Evolutionary conservation across 2,888 invertebrate species (phyloP).

Genomic region (Acanthoscelides obtectus): DNA sequence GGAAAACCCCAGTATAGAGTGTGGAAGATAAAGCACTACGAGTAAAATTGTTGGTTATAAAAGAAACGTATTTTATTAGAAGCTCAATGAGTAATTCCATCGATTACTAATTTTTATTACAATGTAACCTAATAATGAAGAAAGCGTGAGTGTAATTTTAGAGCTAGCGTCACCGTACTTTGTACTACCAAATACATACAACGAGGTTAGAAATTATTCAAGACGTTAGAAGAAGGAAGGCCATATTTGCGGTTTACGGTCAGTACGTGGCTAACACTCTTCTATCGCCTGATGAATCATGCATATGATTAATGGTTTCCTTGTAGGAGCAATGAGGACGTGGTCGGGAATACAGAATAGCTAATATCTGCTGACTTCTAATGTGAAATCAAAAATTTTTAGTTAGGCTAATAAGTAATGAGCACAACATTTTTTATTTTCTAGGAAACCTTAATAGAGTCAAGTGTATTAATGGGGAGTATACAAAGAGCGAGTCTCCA

Average conservation of each 20-base stretch:
- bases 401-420: no score
- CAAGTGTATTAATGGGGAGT: no score
- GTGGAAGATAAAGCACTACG: no score
- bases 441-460: no score
- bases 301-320: neutral
- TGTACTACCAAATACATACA: neutral
- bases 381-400: neutral
- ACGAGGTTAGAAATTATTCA: neutral
- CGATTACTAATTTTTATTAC: neutral
- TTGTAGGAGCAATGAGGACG: neutral
- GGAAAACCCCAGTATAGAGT: no score
- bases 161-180: neutral
- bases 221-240: neutral
- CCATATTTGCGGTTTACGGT: neutral
- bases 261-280: neutral
- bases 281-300: neutral
- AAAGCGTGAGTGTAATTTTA: neutral
- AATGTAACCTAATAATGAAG: neutral
- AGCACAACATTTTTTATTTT: no score
- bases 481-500: no score
- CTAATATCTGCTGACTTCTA: neutral
- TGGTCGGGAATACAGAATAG: neutral
- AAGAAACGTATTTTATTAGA: no score
- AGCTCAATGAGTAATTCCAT: neutral
- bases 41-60: no score